These are phyloP conservation scores for Cephalotes varians DNA, from an alignment of 2,888 invertebrate genomes.

Conservation along the genomic window DNA sequence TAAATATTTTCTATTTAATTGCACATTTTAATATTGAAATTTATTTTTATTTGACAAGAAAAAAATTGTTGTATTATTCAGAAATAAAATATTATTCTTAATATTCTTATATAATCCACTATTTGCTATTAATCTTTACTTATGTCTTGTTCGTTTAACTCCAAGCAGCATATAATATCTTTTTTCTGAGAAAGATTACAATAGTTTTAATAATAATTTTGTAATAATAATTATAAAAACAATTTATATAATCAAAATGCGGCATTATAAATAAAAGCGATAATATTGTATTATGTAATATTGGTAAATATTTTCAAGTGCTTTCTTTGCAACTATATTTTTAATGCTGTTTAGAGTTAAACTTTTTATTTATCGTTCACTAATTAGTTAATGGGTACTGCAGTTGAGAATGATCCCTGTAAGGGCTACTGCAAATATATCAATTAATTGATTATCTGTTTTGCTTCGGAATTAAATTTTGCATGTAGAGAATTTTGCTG, in stretches of 20 bases:
- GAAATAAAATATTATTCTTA: background rate
- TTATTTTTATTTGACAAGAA: conserved; percentile 9
- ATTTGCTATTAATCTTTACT: conserved; percentile 7
- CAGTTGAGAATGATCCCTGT: conserved; percentile 71
- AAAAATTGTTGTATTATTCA: background rate
- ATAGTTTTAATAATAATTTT: conserved; percentile 26
- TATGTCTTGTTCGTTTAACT: conserved; percentile 30
- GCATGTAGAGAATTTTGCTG: conserved; percentile 74
- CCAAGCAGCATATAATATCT: conserved; percentile 22
- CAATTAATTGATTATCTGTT: conserved; percentile 80
- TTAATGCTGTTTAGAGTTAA: conserved; percentile 39
- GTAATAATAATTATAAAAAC: conserved; percentile 16
- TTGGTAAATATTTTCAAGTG: conserved; percentile 6
- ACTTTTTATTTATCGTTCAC: conserved; percentile 61
- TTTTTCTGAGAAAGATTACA: background rate
- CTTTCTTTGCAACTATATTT: background rate
- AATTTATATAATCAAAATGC: background rate
- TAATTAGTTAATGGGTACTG: conserved; percentile 69
- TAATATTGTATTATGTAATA: background rate
- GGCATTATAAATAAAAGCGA: conserved; percentile 8
- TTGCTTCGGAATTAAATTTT: conserved; percentile 69
- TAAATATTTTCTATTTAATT: conserved; percentile 1
- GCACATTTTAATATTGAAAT: background rate
- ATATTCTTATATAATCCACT: background rate
- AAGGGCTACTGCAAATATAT: conserved; percentile 78